A percentile compares a stretch with the other conserved stretches of the same genome.
Evolutionary conservation across 2,888 invertebrate genomes (phyloP).

Genomic region (Drosophila tanythrix): DNA sequence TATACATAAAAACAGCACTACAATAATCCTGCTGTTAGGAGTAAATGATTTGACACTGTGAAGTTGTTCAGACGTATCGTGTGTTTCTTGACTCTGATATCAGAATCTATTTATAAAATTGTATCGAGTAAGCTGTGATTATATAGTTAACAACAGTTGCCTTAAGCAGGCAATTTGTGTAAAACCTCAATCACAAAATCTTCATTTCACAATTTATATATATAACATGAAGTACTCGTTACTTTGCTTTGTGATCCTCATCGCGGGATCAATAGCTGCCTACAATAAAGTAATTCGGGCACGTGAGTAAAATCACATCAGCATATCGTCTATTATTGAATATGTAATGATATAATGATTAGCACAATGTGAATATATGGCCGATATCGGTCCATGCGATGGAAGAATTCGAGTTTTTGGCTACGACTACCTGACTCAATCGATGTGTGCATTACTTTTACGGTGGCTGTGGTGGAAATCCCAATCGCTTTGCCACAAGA

Average conservation of each 20-base stretch:
- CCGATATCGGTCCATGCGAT: conserved; percentile 55
- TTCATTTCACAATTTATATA: no score
- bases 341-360: no score
- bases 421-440: conserved; percentile 57
- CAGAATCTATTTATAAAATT: not conserved
- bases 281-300: conserved; percentile 33
- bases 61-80: not conserved
- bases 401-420: conserved; percentile 53
- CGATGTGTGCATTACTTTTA: conserved; percentile 58
- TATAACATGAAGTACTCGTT: not conserved
- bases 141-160: not conserved
- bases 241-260: not conserved
- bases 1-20: accelerated
- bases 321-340: not conserved
- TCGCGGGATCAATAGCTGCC: not conserved
- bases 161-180: not conserved
- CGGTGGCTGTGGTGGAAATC: conserved; percentile 68
- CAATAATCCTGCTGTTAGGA: not conserved
- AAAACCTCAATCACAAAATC: not conserved
- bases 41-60: not conserved
- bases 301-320: conserved; percentile 23
- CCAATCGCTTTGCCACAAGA: conserved; percentile 53
- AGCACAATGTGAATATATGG: conserved; percentile 57
- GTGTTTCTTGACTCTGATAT: not conserved
- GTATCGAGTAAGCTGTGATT: not conserved